Base-by-base conservation (phyloP, 1,140 invertebrate species). In the Ptiloglossa arizonensis region DNA sequence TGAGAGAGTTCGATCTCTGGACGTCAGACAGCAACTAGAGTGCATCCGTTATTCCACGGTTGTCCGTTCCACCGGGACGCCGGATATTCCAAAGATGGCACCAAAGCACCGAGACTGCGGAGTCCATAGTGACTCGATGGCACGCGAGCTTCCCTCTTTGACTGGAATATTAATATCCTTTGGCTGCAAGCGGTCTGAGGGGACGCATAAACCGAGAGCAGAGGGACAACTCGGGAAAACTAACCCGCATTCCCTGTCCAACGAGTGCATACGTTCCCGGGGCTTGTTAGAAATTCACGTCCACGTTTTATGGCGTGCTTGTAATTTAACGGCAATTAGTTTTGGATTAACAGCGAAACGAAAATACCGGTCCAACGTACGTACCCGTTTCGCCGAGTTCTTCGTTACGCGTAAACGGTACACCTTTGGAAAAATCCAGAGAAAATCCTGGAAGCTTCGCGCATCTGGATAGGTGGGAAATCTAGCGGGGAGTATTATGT, bases 51-150 rank as follows among this genome's bases (percentile, higher is more conserved):
- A 86, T 89, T 87, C 84, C 59, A 80, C 50, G 75, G 73, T 74
- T 56, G 75, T 85, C 70, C 68, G 71, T 80, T 86, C 87, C 87
- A 50, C 29, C 66, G 86, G 76, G 85, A 86, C 78, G 27, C 78
- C 72, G 81, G 82, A 87, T 87, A 85, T 86, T 81, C 81, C 78
- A 71, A 83, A 80, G 83, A 87, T 85, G 85, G 79, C 56, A 85
- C 29, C 71, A 54, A 50, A 67, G 44, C 79, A 72, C 71, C 63
- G 79, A 52, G 81, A 75, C 82, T 67, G 41, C 80, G 57, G 62
- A 56, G 38, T 80, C 62, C 60, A 63, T 80, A 83, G 66, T 71
- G 68, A 60, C 81, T 56, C 71, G 76, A 82, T 68, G 81, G 81
- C 77, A 84, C 77, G 82, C 81, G 81, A 79, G 69, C 76, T 72